These are phyloP conservation scores for Microcebus griseorufus DNA, from an alignment of 2,113 vertebrate genomes.

Conservation along the genomic window DNA sequence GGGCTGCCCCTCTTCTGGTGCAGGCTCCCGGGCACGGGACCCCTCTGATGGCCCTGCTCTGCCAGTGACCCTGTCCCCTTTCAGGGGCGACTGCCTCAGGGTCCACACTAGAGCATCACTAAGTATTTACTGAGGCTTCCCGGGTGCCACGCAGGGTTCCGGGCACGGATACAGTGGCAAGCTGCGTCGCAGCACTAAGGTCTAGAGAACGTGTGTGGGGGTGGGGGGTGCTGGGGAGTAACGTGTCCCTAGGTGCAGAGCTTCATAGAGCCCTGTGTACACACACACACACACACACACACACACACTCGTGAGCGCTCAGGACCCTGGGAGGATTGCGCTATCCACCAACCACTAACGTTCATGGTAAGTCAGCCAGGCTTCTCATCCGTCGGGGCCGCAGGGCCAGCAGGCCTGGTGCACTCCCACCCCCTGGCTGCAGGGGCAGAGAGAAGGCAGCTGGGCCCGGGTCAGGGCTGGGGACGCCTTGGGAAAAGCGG, in stretches of 20 bases:
- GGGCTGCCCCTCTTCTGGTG: background rate
- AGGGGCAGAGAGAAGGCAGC: no score
- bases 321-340: background rate
- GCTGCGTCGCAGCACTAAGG: background rate
- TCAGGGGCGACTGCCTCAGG: background rate
- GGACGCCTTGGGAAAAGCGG: background rate
- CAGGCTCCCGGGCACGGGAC: background rate
- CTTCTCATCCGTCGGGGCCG: background rate
- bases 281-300: rapidly evolving
- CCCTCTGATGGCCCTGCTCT: background rate
- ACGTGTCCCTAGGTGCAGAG: background rate
- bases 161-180: background rate
- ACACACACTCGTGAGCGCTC: no score
- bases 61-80: background rate
- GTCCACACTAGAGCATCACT: rapidly evolving
- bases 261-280: background rate
- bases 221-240: background rate
- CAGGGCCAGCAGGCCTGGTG: background rate
- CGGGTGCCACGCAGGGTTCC: rapidly evolving
- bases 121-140: background rate
- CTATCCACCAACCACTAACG: background rate
- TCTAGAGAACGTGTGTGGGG: background rate
- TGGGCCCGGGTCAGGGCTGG: background rate
- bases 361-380: background rate
- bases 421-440: background rate